phyloP scores from a whole-genome alignment of 1,140 invertebrate genomes.

The Phenacoccus solenopsis region DNA sequence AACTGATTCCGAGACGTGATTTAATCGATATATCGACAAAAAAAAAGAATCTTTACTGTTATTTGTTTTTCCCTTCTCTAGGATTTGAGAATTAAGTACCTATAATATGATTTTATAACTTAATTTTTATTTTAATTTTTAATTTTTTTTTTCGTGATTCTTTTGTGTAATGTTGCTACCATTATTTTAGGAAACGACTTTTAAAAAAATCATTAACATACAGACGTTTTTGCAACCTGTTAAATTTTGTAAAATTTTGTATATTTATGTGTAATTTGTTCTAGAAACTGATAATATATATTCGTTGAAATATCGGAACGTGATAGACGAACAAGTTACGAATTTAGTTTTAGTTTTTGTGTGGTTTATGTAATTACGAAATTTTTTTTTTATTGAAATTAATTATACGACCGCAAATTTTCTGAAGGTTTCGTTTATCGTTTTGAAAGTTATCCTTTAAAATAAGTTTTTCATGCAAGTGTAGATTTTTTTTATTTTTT shows the following conservation, averaged over 20 bases:
- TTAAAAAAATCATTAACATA: neutral
- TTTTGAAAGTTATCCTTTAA: neutral
- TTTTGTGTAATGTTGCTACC: neutral
- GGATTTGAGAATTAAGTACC: neutral
- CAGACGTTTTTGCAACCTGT: neutral
- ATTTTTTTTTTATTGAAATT: neutral
- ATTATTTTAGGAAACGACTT: neutral
- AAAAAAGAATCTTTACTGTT: neutral
- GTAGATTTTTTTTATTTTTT: neutral
- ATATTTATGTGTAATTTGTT: neutral
- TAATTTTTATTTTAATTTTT: neutral
- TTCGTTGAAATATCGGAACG: neutral
- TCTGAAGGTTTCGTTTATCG: neutral
- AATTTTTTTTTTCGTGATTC: neutral
- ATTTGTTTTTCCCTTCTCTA: neutral
- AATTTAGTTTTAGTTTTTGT: neutral
- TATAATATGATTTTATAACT: neutral
- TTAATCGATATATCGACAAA: neutral
- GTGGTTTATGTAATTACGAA: neutral
- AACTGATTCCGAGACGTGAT: neutral
- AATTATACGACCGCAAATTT: neutral
- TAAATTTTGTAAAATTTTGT: neutral
- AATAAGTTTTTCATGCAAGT: neutral
- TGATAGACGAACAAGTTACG: slow-evolving; percentile 1
- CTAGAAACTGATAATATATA: neutral